Conservation (phyloP, 1,140 invertebrate genomes). For the Spodoptera litura region DNA sequence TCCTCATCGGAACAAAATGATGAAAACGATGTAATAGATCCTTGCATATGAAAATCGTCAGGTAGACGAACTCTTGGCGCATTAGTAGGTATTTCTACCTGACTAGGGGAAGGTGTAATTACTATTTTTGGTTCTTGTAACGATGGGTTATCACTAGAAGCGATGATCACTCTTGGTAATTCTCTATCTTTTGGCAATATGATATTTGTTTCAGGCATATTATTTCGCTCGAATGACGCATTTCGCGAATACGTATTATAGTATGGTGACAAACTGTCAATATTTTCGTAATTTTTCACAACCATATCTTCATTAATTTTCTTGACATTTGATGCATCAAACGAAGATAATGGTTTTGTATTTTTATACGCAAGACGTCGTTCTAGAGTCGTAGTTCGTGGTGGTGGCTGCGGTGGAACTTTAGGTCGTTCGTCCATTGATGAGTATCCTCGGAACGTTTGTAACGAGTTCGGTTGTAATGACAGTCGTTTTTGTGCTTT, state of each 20-base stretch:
- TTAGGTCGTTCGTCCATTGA: slow-evolving; percentile 77
- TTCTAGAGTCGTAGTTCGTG: slow-evolving; percentile 88
- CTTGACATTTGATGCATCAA: slow-evolving; percentile 62
- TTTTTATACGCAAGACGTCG: slow-evolving; percentile 80
- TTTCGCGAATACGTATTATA: slow-evolving; percentile 53
- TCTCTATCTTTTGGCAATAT: slow-evolving; percentile 61
- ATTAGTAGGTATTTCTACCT: slow-evolving; percentile 68
- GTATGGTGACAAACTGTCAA: slow-evolving; percentile 64
- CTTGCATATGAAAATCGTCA: slow-evolving; percentile 77
- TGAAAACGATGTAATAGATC: slow-evolving; percentile 77
- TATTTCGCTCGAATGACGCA: slow-evolving; percentile 65
- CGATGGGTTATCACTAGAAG: slow-evolving; percentile 66
- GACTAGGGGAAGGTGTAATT: slow-evolving; percentile 72
- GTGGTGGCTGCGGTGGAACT: slow-evolving; percentile 89
- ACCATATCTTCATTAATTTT: slow-evolving; percentile 59
- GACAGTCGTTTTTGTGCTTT: slow-evolving; percentile 86
- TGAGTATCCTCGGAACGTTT: slow-evolving; percentile 74
- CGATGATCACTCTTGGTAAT: slow-evolving; percentile 78
- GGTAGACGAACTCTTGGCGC: slow-evolving; percentile 74
- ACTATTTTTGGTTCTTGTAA: slow-evolving; percentile 71
- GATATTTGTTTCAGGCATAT: slow-evolving; percentile 37
- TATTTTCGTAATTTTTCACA: slow-evolving; percentile 76
- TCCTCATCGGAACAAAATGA: slow-evolving; percentile 79
- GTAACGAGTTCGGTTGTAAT: slow-evolving; percentile 82
- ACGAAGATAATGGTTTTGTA: slow-evolving; percentile 75